phyloP scores from a whole-genome alignment of 2,113 vertebrate genomes.

The Ptyas mucosa region DNA sequence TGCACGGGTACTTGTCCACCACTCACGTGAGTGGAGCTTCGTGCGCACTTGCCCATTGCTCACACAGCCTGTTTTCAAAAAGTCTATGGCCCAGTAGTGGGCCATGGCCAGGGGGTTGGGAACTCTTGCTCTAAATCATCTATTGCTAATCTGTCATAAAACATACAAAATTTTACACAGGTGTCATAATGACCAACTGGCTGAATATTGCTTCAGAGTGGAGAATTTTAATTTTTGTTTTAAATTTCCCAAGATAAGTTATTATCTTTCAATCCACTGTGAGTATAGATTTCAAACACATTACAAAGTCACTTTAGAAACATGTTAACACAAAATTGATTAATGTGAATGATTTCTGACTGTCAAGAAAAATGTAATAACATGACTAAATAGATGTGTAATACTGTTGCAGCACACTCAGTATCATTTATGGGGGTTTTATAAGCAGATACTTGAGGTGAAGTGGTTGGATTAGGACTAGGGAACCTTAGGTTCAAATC shows the following conservation, averaged over 20 bases:
- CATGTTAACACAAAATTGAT: slow-evolving; percentile 12
- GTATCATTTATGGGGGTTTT: slow-evolving; percentile 6
- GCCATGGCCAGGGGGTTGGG: too few species aligned
- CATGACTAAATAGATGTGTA: slow-evolving; percentile 12
- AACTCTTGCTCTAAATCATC: too few species aligned
- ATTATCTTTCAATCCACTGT: not conserved
- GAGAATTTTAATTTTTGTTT: not conserved
- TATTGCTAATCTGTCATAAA: too few species aligned
- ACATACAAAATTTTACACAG: too few species aligned
- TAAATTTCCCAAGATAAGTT: slow-evolving; percentile 30
- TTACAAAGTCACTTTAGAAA: slow-evolving; percentile 57
- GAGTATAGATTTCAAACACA: not conserved
- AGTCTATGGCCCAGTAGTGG: too few species aligned
- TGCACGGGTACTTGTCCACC: too few species aligned
- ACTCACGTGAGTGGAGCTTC: too few species aligned
- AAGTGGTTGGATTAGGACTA: too few species aligned
- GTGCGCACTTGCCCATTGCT: too few species aligned
- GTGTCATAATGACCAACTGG: not conserved
- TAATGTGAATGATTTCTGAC: slow-evolving; percentile 51
- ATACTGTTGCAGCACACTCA: slow-evolving; percentile 14
- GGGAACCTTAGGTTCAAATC: too few species aligned
- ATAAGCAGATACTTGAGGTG: slow-evolving; percentile 25
- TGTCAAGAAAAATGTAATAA: slow-evolving; percentile 49
- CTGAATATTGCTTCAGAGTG: not conserved
- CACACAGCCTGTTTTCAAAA: too few species aligned